A percentile compares a stretch with the other conserved stretches of the same genome.
phyloP scores from a whole-genome alignment of 1,140 invertebrate genomes.

The Eurosta solidaginis region DNA sequence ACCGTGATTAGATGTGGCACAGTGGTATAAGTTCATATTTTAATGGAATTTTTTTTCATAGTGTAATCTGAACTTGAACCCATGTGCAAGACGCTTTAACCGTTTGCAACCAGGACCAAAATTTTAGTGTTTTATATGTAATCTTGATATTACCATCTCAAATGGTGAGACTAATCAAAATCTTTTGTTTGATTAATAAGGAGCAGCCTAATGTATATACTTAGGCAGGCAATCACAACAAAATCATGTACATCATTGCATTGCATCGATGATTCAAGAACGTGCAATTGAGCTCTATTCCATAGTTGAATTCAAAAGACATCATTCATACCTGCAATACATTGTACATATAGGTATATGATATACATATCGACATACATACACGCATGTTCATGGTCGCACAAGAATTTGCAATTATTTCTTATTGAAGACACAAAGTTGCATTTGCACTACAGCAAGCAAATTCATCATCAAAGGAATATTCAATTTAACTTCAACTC shows the following conservation, averaged over 20 bases:
- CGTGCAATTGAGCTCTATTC: not conserved
- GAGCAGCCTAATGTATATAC: too few relatives aligned
- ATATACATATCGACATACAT: not conserved
- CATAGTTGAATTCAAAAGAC: not conserved
- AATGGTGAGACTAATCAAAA: too few relatives aligned
- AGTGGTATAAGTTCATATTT: too few relatives aligned
- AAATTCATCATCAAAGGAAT: slow-evolving; percentile 17
- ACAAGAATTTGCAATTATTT: slow-evolving; percentile 13
- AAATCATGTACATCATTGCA: not conserved
- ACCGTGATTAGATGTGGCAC: too few relatives aligned
- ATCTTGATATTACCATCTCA: too few relatives aligned
- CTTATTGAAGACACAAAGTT: slow-evolving; percentile 21
- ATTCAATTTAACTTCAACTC: not conserved
- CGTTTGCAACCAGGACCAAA: too few relatives aligned
- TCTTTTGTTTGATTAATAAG: too few relatives aligned
- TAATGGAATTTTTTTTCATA: too few relatives aligned
- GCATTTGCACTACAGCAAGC: not conserved
- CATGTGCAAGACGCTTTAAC: too few relatives aligned
- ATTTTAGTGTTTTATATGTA: too few relatives aligned
- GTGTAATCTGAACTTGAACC: too few relatives aligned
- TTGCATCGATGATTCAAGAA: not conserved
- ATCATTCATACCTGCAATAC: not conserved
- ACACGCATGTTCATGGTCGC: not conserved
- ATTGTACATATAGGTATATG: too few relatives aligned
- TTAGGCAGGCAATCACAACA: not conserved